A percentile compares a stretch with the other conserved stretches of the same genome.
Conservation (phyloP, 2,888 invertebrate species). For the Eupithecia subfuscata region DNA sequence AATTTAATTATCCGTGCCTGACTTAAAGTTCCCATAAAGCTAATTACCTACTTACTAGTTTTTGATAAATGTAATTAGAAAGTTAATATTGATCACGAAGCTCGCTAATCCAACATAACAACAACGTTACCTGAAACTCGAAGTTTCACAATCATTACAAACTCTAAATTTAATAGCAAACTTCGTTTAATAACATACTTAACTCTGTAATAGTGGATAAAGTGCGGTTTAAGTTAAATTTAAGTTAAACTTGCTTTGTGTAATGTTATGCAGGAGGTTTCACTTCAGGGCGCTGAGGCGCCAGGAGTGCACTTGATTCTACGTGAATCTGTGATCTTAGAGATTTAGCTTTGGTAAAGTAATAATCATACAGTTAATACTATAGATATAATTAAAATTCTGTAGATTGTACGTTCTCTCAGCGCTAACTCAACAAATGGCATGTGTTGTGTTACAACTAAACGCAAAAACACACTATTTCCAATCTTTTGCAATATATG, state of each 20-base stretch:
- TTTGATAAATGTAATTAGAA: background rate
- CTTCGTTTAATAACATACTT: constrained; percentile 46
- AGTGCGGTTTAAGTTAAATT: constrained; percentile 41
- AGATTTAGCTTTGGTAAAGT: background rate
- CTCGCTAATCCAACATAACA: background rate
- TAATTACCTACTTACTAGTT: constrained; percentile 4
- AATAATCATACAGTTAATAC: background rate
- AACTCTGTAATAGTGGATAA: constrained; percentile 46
- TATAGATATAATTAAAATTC: too few relatives aligned
- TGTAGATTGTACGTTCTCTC: too few relatives aligned
- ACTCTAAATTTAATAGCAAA: constrained; percentile 43
- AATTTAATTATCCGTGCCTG: background rate
- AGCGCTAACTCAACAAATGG: too few relatives aligned
- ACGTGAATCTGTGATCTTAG: background rate
- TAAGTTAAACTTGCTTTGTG: constrained; percentile 39
- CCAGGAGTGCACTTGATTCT: background rate
- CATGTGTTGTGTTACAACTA: too few relatives aligned
- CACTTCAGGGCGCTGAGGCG: background rate
- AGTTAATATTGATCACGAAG: background rate
- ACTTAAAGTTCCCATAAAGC: background rate
- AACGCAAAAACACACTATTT: too few relatives aligned
- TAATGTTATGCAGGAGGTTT: constrained; percentile 34
- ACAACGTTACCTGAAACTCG: constrained; percentile 8
- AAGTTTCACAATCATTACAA: constrained; percentile 27
- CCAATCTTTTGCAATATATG: too few relatives aligned